Evolutionary conservation across 2,888 invertebrate genomes (phyloP).

Genomic region (Leucophenga maculata): DNA sequence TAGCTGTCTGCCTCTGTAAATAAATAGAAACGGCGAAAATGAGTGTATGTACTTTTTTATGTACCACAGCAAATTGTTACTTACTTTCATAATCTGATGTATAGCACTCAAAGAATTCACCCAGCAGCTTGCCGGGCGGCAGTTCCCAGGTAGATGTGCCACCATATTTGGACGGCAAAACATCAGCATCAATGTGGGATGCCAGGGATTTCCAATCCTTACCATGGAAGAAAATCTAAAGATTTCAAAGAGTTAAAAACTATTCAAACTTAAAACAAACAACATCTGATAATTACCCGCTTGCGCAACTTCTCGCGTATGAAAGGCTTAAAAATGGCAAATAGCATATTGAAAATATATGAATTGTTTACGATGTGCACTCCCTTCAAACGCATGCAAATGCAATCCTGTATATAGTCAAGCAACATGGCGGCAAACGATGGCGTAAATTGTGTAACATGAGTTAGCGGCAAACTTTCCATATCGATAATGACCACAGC

Average conservation of each 20-base stretch:
- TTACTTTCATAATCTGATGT: conserved; percentile 80
- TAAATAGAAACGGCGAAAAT: background rate
- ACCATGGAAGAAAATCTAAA: conserved; percentile 82
- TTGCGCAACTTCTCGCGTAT: conserved; percentile 86
- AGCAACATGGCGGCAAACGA: conserved; percentile 81
- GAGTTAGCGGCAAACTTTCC: conserved; percentile 81
- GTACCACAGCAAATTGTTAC: conserved; percentile 39
- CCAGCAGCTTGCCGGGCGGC: conserved; percentile 78
- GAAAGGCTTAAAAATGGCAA: conserved; percentile 90
- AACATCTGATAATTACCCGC: conserved; percentile 76
- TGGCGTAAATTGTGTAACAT: conserved; percentile 85
- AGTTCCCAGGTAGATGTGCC: conserved; percentile 76
- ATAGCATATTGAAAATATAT: conserved; percentile 87
- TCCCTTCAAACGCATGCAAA: conserved; percentile 86
- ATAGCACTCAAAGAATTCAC: conserved; percentile 79
- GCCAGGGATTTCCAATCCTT: conserved; percentile 77
- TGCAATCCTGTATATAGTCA: conserved; percentile 85
- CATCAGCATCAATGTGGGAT: conserved; percentile 75
- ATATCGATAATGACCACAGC: conserved; percentile 83
- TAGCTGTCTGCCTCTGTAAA: conserved; percentile 75
- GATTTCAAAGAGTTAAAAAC: background rate
- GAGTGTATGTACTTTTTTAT: background rate
- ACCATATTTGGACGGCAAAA: conserved; percentile 78
- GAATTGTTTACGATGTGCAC: conserved; percentile 93
- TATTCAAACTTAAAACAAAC: no score